These are phyloP conservation scores for Drosophila prosaltans DNA, from an alignment of 1,140 invertebrate genomes.

Conservation along the genomic window DNA sequence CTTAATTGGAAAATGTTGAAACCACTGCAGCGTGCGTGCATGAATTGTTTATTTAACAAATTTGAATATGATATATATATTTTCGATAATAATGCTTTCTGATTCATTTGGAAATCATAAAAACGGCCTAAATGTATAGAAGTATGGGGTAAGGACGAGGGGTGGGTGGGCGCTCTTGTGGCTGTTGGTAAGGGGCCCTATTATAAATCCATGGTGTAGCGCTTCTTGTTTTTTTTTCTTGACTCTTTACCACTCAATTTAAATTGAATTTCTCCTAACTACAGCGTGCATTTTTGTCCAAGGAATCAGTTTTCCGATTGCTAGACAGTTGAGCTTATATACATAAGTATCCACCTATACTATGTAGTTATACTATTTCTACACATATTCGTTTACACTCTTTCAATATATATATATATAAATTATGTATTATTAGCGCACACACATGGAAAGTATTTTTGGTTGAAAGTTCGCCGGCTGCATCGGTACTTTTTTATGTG, in stretches of 20 bases:
- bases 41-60: not conserved
- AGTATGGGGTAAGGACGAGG: not conserved
- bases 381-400: constrained; percentile 1
- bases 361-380: constrained; percentile 5
- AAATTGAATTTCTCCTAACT: constrained; percentile 40
- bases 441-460: constrained; percentile 4
- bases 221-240: not conserved
- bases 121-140: not conserved
- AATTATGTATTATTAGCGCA: not conserved
- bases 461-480: constrained; percentile 10
- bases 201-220: not conserved
- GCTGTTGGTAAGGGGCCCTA: constrained; percentile 3
- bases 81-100: not conserved
- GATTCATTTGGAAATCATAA: constrained; percentile 1
- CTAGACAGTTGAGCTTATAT: constrained; percentile 23
- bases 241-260: constrained; percentile 18
- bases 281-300: constrained; percentile 25
- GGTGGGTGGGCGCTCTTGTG: not conserved
- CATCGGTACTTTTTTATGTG: constrained; percentile 4
- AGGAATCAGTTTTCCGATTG: constrained; percentile 9
- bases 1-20: constrained; percentile 16
- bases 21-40: constrained; percentile 13
- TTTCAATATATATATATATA: not conserved
- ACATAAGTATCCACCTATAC: constrained; percentile 5
- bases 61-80: not conserved